Evolutionary conservation across 30 jellyfish, hydroid and myxozoan genomes (phyloP).

Genomic region (Pseudorhiza aurosa): DNA sequence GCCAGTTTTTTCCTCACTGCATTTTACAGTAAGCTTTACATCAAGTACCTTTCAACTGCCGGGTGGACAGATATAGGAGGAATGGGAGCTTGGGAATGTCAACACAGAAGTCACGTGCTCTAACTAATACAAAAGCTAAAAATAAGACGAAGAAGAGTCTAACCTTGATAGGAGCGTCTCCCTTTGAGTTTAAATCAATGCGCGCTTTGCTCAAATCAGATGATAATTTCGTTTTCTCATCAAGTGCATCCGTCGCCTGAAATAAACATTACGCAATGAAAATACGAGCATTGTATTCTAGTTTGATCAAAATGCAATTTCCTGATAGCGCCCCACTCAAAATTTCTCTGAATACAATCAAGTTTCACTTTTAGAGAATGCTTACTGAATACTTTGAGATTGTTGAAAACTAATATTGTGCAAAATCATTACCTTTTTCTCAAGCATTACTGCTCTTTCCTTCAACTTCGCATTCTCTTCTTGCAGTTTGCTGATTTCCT

Average conservation of each 20-base stretch:
- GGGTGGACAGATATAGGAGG: no score
- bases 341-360: no score
- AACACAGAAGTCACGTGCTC: no score
- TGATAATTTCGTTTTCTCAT: constrained; percentile 50
- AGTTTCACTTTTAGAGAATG: no score
- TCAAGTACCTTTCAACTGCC: no score
- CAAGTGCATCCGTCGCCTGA: constrained; percentile 65
- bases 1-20: no score
- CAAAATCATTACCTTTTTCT: constrained; percentile 56
- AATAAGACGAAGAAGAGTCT: neutral
- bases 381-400: neutral
- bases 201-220: constrained; percentile 66
- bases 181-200: constrained; percentile 20
- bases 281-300: no score
- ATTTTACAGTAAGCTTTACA: no score
- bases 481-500: constrained; percentile 86
- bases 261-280: no score
- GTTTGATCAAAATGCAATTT: no score
- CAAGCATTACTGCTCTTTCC: constrained; percentile 66
- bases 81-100: no score
- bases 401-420: neutral
- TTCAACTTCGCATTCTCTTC: constrained; percentile 82
- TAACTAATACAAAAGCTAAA: neutral
- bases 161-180: constrained; percentile 44
- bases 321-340: no score